A percentile compares a stretch with the other conserved stretches of the same genome.
Evolutionary conservation across 1,140 invertebrate species (phyloP).

Genomic region (Portunus trituberculatus): DNA sequence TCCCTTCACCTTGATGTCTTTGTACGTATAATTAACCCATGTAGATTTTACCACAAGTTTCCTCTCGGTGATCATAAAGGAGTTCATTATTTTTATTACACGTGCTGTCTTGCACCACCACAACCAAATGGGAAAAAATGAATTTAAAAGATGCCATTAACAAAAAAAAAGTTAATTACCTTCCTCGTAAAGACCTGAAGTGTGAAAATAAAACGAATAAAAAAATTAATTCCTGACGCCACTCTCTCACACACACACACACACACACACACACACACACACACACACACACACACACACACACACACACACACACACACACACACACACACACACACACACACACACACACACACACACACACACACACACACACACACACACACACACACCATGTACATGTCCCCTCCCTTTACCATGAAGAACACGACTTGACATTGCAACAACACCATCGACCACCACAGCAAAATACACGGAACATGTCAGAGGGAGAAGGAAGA

Average conservation of each 20-base stretch:
- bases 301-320: constrained; percentile 20
- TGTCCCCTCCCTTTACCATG: neutral
- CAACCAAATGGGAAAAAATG: neutral
- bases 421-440: too few species aligned
- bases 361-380: neutral
- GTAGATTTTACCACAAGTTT: neutral
- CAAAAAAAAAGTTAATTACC: neutral
- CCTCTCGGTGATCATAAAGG: neutral
- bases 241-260: neutral
- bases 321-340: constrained; percentile 20
- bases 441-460: neutral
- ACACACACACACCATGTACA: neutral
- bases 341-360: constrained; percentile 18
- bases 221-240: neutral
- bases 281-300: constrained; percentile 9
- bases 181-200: neutral
- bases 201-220: neutral
- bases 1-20: neutral
- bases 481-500: neutral
- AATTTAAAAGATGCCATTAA: neutral
- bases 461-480: neutral
- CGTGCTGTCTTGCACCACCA: neutral
- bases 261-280: constrained; percentile 11
- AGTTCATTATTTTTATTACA: constrained; percentile 1
- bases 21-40: neutral